Evolutionary conservation across 2,888 invertebrate species (phyloP).

Genomic region (Patella pellucida): DNA sequence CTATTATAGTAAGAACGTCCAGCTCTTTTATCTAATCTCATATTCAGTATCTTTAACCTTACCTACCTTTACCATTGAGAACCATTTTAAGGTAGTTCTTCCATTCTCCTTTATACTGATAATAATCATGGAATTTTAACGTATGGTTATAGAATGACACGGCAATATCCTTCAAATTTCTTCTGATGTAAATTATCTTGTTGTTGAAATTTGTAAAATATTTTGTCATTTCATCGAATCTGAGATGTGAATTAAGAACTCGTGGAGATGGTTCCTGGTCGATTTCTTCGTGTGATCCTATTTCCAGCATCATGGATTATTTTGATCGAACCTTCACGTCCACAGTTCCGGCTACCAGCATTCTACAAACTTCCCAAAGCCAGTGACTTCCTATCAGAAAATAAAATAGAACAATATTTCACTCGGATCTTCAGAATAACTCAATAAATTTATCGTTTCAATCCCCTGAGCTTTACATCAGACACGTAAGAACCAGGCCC

Average conservation of each 20-base stretch:
- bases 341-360: slow-evolving; percentile 21
- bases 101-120: slow-evolving; percentile 34
- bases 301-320: slow-evolving; percentile 33
- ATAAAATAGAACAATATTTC: too few relatives aligned
- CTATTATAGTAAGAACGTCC: too few relatives aligned
- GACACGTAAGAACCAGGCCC: too few relatives aligned
- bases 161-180: slow-evolving; percentile 37
- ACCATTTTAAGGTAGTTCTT: slow-evolving; percentile 29
- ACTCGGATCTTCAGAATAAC: too few relatives aligned
- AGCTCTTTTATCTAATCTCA: too few relatives aligned
- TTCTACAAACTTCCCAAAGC: slow-evolving; percentile 35
- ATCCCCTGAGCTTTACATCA: too few relatives aligned
- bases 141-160: slow-evolving; percentile 36
- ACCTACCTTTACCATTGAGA: slow-evolving; percentile 26
- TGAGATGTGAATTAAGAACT: slow-evolving; percentile 31
- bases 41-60: too few relatives aligned
- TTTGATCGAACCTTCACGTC: slow-evolving; percentile 20
- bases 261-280: slow-evolving; percentile 24
- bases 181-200: slow-evolving; percentile 30
- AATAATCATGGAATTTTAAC: slow-evolving; percentile 26
- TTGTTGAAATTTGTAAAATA: slow-evolving; percentile 21
- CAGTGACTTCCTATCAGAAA: slow-evolving; percentile 31
- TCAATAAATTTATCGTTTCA: too few relatives aligned
- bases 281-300: slow-evolving; percentile 12
- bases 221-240: slow-evolving; percentile 17